Evolutionary conservation across 2,888 invertebrate genomes (phyloP), one percentile per base, ranked within the genome.

Genomic region (Tiliacea citrago): DNA sequence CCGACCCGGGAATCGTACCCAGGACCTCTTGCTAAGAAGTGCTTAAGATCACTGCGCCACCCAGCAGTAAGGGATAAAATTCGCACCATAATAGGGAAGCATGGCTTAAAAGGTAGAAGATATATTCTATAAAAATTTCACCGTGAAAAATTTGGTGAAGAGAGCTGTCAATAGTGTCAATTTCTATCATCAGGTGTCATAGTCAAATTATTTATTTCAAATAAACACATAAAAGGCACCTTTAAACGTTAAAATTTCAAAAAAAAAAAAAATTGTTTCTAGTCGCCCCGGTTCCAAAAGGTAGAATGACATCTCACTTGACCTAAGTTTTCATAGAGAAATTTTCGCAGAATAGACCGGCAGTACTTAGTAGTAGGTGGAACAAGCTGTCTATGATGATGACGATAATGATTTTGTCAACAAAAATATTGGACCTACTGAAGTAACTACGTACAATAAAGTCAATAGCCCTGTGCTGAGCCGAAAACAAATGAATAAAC

Each of bases 401-500:
- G 0, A 9, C n/a, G n/a, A n/a, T n/a, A 39, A 39, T 39, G 16
- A 16, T 16, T 16, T 62, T n/a, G 2, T 1, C 4, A 62, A 16
- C 53, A 42, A 55, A 39, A 24, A 24, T 8, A 53, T 39, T 18
- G 18, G 2, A 39, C 7, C 1, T 16, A 39, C 7, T 6, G 24
- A 42, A 42, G 5, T 12, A 42, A 13, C 9, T 29, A 9, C 4
- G 24, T 45, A 12, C 10, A 70, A 35, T 4, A n/a, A 42, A 35
- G 12, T n/a, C 21, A 10, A 39, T 24, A 57, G 57, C 16, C 8
- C 12, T 1, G 13, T 10, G 13, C n/a, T n/a, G 55, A 75, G 29
- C 29, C 21, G n/a, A 60, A 68, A 53, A 45, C 66, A 62, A 74
- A 47, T 75, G 10, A 49, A 57, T 29, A 67, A n/a, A 21, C 16